Conservation (phyloP, 2,113 vertebrate genomes). For the Cephalopterus ornatus region DNA sequence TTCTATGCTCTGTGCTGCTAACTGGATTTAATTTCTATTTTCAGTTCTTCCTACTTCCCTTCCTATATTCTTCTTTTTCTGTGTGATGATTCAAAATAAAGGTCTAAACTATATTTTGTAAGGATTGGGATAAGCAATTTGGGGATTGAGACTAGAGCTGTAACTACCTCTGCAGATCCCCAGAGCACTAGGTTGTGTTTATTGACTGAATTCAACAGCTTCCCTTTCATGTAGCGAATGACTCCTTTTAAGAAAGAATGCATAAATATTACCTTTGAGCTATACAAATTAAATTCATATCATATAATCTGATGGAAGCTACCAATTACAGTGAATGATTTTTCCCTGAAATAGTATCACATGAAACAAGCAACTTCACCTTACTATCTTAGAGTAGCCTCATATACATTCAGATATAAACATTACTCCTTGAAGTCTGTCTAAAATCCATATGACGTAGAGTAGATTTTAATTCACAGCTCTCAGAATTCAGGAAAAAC, state of each 20-base stretch:
- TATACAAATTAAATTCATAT: neutral
- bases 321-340: neutral
- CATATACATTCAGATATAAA: neutral
- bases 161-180: neutral
- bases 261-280: neutral
- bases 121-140: neutral
- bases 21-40: neutral
- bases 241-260: neutral
- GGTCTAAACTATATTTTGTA: neutral
- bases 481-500: neutral
- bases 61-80: neutral
- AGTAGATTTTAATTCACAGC: neutral
- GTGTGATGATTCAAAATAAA: neutral
- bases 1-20: neutral
- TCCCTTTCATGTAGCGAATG: neutral
- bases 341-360: neutral
- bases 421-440: neutral
- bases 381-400: neutral
- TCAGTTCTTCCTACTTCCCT: neutral
- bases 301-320: neutral
- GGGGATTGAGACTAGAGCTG: neutral
- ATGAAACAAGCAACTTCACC: neutral
- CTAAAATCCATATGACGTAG: neutral
- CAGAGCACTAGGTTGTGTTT: neutral
- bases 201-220: neutral